Conservation (phyloP, 1,140 invertebrate genomes). For the Drosophila repletoides region DNA sequence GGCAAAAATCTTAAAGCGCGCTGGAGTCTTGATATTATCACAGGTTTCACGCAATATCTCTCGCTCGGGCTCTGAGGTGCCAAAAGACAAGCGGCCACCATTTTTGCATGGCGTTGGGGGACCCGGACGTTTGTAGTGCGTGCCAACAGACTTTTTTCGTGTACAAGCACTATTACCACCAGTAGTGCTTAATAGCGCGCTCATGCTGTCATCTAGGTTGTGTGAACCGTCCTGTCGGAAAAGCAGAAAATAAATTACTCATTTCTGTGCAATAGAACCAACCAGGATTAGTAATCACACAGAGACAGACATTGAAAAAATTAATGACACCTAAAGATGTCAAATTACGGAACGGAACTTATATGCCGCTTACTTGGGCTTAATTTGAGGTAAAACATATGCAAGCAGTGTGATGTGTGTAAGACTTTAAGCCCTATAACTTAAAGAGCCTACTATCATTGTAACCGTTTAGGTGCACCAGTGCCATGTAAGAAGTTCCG, state of each 20-base stretch:
- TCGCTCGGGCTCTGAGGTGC: slow-evolving; percentile 76
- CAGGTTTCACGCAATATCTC: slow-evolving; percentile 73
- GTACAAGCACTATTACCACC: slow-evolving; percentile 43
- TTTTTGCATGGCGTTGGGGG: slow-evolving; percentile 92
- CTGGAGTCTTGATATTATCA: slow-evolving; percentile 62
- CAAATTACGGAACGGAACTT: no score
- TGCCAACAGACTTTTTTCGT: slow-evolving; percentile 84
- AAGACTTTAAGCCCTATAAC: no score
- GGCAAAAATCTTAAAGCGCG: slow-evolving; percentile 72
- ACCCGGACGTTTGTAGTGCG: slow-evolving; percentile 91
- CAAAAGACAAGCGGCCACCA: slow-evolving; percentile 87
- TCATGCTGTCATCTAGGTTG: slow-evolving; percentile 85
- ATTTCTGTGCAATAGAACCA: no score
- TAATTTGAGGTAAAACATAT: no score
- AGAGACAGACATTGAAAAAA: slow-evolving; percentile 7
- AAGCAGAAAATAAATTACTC: slow-evolving; percentile 22
- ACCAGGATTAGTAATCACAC: slow-evolving; percentile 1
- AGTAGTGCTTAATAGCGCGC: slow-evolving; percentile 84
- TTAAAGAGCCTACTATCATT: no score
- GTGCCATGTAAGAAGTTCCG: slow-evolving; percentile 9
- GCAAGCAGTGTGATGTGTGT: no score
- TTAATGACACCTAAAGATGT: no score
- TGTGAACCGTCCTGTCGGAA: slow-evolving; percentile 83
- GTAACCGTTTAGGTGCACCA: no score
- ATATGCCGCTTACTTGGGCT: no score